phyloP scores from a whole-genome alignment of 2,888 invertebrate species.

The Pycnomerus fuliginosus region DNA sequence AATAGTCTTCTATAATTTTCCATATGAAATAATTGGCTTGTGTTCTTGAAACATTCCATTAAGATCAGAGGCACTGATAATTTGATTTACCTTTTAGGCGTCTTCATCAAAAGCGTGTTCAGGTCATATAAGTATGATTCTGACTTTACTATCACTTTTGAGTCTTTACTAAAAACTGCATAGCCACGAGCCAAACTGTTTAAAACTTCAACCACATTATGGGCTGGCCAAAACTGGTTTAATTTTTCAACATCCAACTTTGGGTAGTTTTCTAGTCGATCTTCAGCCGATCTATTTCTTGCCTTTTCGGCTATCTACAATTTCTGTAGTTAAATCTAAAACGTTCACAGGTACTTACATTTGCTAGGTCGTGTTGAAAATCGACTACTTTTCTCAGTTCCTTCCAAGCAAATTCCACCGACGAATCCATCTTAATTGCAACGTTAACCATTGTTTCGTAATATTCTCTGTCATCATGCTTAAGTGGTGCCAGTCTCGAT shows the following conservation, averaged over 20 bases:
- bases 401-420: conserved; percentile 21
- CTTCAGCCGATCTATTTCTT: not conserved
- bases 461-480: not conserved
- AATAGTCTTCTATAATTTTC: conserved; percentile 33
- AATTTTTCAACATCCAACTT: conserved; percentile 54
- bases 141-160: conserved; percentile 54
- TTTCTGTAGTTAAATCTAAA: no score
- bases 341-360: no score
- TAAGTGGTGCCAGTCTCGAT: not conserved
- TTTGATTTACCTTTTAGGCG: conserved; percentile 35
- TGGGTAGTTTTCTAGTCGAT: conserved; percentile 44
- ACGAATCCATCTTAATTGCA: conserved; percentile 32
- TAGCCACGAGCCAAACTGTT: conserved; percentile 48
- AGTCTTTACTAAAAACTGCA: conserved; percentile 42
- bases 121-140: conserved; percentile 49
- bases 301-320: conserved; percentile 9
- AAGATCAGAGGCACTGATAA: not conserved
- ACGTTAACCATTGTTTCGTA: conserved; percentile 30
- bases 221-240: conserved; percentile 47
- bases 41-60: conserved; percentile 28
- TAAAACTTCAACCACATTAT: conserved; percentile 53
- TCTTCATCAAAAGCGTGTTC: conserved; percentile 31
- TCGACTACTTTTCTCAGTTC: conserved; percentile 29
- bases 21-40: conserved; percentile 41
- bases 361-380: conserved; percentile 33